Evolutionary conservation across 2,113 vertebrate genomes (phyloP).

Genomic region (Atractosteus spatula): DNA sequence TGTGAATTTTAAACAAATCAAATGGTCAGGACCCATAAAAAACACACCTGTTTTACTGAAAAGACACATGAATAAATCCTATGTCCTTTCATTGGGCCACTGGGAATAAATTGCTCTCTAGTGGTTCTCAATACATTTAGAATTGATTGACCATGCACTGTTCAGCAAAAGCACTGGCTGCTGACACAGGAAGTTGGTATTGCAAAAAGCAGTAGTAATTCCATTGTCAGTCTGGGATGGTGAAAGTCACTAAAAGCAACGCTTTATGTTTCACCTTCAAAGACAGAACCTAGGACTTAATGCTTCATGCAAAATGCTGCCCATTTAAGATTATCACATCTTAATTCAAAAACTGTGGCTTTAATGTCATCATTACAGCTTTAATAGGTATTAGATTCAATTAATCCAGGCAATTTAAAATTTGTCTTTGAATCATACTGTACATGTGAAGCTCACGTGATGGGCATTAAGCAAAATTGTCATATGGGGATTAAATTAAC

Average conservation of each 20-base stretch:
- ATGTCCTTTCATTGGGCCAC: slow-evolving; percentile 29
- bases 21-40: slow-evolving; percentile 22
- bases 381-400: too few species aligned
- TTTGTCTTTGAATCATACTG: too few species aligned
- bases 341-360: too few species aligned
- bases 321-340: too few species aligned
- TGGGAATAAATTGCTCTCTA: slow-evolving; percentile 32
- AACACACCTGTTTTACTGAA: slow-evolving; percentile 29
- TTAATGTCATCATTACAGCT: too few species aligned
- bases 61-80: slow-evolving; percentile 24
- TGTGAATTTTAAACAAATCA: background rate
- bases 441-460: too few species aligned
- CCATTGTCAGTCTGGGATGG: slow-evolving; percentile 9
- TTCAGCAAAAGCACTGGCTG: slow-evolving; percentile 24
- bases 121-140: slow-evolving; percentile 21
- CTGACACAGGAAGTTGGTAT: slow-evolving; percentile 26
- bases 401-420: too few species aligned
- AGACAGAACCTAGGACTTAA: too few species aligned
- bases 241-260: slow-evolving; percentile 8
- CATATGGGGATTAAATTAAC: too few species aligned
- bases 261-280: slow-evolving; percentile 11
- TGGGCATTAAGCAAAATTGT: too few species aligned
- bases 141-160: slow-evolving; percentile 37
- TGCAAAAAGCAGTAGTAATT: background rate
- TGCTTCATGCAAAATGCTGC: too few species aligned